Conservation (phyloP, 2,113 vertebrate genomes). For the Arizona elegans region DNA sequence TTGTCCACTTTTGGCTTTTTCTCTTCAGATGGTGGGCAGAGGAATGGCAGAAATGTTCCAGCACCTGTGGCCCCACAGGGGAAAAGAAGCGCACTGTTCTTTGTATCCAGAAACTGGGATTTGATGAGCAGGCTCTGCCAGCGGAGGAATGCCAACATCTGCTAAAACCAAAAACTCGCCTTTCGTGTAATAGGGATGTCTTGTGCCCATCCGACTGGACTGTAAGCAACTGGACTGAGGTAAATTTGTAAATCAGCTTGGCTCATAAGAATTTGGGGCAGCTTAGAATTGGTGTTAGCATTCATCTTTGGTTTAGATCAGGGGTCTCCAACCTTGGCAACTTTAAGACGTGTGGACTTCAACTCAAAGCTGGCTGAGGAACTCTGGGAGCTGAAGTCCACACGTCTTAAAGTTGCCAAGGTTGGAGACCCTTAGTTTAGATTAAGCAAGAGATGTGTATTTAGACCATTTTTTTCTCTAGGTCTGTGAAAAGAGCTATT, state of each 20-base stretch:
- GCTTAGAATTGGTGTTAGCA: not conserved
- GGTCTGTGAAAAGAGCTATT: not conserved
- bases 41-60: constrained; percentile 90
- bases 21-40: constrained; percentile 92
- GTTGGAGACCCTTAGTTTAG: no score
- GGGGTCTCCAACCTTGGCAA: no score
- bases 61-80: constrained; percentile 83
- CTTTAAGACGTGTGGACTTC: no score
- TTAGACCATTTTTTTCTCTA: not conserved
- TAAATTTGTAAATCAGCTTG: constrained; percentile 39
- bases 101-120: constrained; percentile 84
- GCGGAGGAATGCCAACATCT: constrained; percentile 83
- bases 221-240: constrained; percentile 89
- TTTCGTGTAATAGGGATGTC: constrained; percentile 89
- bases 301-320: not conserved
- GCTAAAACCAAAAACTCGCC: constrained; percentile 83
- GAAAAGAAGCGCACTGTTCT: constrained; percentile 87
- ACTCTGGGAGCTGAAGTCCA: no score
- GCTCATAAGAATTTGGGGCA: not conserved
- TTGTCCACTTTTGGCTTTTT: not conserved
- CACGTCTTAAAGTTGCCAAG: no score
- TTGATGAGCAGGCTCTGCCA: constrained; percentile 87
- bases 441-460: not conserved
- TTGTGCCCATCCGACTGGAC: constrained; percentile 89
- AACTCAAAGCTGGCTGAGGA: no score